Percentiles rank a stretch among this genome's conserved stretches.
Conservation (phyloP, 2,113 vertebrate species). For the Pseudorhombus dupliciocellatus region DNA sequence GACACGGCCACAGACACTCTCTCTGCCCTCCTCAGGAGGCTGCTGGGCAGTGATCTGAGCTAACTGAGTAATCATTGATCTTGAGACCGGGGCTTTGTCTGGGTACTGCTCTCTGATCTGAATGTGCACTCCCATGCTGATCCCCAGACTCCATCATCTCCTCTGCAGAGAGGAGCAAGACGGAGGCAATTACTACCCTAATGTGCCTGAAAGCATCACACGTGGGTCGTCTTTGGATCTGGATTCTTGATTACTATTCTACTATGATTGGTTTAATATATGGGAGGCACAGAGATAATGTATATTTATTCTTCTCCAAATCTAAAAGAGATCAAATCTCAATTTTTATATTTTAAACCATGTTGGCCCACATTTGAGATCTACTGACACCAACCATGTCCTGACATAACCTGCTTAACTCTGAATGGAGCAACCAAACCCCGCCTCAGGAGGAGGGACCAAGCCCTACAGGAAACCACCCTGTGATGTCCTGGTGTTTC, state of each 20-base stretch:
- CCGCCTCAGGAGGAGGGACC: constrained; percentile 33
- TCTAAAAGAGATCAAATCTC: constrained; percentile 40
- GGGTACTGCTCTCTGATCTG: constrained; percentile 72
- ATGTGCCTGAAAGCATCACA: constrained; percentile 53
- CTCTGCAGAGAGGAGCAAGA: constrained; percentile 55
- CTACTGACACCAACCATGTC: constrained; percentile 61
- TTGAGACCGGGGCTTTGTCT: constrained; percentile 68
- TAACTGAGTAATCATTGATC: constrained; percentile 82
- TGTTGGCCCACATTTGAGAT: constrained; percentile 53
- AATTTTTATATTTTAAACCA: constrained; percentile 50
- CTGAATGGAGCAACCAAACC: constrained; percentile 41
- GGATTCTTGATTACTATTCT: constrained; percentile 2
- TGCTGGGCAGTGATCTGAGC: constrained; percentile 68
- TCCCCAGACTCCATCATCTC: constrained; percentile 66
- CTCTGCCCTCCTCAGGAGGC: constrained; percentile 59
- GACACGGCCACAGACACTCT: constrained; percentile 63
- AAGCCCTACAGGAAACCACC: constrained; percentile 28
- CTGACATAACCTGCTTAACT: constrained; percentile 55
- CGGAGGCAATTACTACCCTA: constrained; percentile 54
- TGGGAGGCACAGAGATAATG: neutral
- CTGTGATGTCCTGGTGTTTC: constrained; percentile 54
- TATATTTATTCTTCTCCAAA: constrained; percentile 24
- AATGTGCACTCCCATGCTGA: constrained; percentile 66
- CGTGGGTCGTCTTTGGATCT: constrained; percentile 19
- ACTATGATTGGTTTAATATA: constrained; percentile 1